These are phyloP conservation scores for Pelobates fuscus DNA, from an alignment of 2,113 vertebrate genomes.

Conservation along the genomic window DNA sequence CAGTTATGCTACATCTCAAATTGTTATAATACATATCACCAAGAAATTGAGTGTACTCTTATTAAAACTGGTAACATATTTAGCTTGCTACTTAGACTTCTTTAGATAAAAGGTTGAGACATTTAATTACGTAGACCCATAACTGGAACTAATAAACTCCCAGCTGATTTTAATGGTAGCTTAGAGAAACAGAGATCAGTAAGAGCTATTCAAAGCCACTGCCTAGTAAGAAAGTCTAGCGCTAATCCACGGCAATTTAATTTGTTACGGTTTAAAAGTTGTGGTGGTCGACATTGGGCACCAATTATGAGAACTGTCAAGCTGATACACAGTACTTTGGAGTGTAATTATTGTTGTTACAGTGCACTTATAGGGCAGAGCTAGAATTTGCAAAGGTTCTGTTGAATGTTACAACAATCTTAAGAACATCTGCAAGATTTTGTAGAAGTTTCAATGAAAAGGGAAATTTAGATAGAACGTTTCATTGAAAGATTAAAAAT, in stretches of 20 bases:
- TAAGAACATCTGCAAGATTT: too few species aligned
- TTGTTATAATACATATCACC: not conserved
- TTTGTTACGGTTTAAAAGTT: constrained; percentile 31
- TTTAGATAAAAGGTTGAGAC: not conserved
- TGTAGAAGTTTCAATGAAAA: too few species aligned
- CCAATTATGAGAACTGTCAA: constrained; percentile 29
- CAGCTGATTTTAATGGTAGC: constrained; percentile 17
- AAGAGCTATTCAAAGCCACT: not conserved
- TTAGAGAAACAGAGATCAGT: constrained; percentile 12
- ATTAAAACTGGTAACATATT: not conserved
- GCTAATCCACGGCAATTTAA: constrained; percentile 40
- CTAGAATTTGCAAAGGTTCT: not conserved
- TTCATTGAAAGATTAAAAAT: too few species aligned
- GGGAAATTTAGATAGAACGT: too few species aligned
- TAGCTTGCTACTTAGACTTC: not conserved
- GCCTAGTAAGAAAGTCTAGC: constrained; percentile 18
- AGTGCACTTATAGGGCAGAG: not conserved
- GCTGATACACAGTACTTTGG: not conserved
- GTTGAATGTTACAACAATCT: too few species aligned
- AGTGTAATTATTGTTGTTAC: not conserved
- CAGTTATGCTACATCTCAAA: not conserved
- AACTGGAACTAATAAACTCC: constrained; percentile 33
- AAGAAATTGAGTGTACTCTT: not conserved
- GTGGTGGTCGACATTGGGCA: constrained; percentile 9
- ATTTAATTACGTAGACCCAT: constrained; percentile 24